Percentiles rank a stretch among this genome's conserved stretches.
Conservation (phyloP, 2,888 invertebrate species). For the Acleris holmiana region DNA sequence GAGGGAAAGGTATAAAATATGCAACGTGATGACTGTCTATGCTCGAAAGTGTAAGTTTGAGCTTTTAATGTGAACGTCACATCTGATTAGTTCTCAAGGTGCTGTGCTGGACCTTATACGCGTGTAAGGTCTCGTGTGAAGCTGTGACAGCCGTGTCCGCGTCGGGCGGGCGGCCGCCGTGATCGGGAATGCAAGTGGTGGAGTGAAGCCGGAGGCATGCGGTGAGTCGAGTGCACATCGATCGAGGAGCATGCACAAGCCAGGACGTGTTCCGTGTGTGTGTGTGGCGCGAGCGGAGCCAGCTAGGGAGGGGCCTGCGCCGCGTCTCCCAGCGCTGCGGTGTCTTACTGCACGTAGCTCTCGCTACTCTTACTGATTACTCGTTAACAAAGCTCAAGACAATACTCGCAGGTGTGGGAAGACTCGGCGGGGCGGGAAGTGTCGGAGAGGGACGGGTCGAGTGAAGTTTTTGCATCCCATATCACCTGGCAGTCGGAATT, state of each 20-base stretch:
- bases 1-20: constrained; percentile 85
- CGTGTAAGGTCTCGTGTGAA: constrained; percentile 80
- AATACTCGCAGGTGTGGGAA: constrained; percentile 55
- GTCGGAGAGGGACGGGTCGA: constrained; percentile 71
- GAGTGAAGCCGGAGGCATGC: constrained; percentile 77
- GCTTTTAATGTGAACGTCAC: constrained; percentile 65
- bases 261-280: constrained; percentile 61
- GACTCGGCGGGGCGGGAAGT: constrained; percentile 68
- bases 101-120: constrained; percentile 77
- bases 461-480: constrained; percentile 82
- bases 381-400: constrained; percentile 19
- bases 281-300: constrained; percentile 83
- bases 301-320: constrained; percentile 69
- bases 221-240: constrained; percentile 75
- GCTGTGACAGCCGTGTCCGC: constrained; percentile 73
- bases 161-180: constrained; percentile 69
- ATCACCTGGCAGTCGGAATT: constrained; percentile 83
- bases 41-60: constrained; percentile 71
- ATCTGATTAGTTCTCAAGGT: constrained; percentile 60
- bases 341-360: constrained; percentile 15
- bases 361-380: constrained; percentile 40
- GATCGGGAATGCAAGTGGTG: constrained; percentile 83
- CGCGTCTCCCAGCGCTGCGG: constrained; percentile 55
- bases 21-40: constrained; percentile 77
- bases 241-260: constrained; percentile 78